Conservation (phyloP, 2,888 invertebrate species). For the Eupithecia abbreviata region DNA sequence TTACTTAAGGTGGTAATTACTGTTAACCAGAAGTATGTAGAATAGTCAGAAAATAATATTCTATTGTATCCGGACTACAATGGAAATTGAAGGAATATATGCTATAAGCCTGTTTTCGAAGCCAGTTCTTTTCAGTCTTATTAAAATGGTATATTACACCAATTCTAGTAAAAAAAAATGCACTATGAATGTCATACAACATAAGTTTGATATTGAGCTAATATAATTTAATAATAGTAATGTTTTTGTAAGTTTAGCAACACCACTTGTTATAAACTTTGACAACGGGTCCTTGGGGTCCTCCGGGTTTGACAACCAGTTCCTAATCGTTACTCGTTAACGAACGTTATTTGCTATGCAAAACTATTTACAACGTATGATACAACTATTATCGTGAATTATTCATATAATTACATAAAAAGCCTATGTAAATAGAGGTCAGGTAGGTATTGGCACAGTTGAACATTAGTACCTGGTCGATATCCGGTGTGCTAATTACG, state of each 20-base stretch:
- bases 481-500: slow-evolving; percentile 7
- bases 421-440: slow-evolving; percentile 22
- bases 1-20: slow-evolving; percentile 19
- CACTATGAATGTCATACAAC: not conserved
- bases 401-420: slow-evolving; percentile 29
- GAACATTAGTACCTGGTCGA: not conserved
- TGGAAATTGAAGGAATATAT: not conserved
- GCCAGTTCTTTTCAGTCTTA: not conserved
- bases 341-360: slow-evolving; percentile 20
- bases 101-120: not conserved
- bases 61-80: not conserved
- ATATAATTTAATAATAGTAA: not conserved
- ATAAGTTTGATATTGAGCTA: not conserved
- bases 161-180: not conserved
- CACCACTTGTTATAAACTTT: not conserved
- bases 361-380: slow-evolving; percentile 15
- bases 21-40: not conserved
- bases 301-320: slow-evolving; percentile 6
- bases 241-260: not conserved
- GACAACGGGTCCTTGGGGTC: not conserved
- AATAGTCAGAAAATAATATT: not conserved
- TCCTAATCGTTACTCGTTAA: not conserved
- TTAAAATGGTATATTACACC: not conserved
- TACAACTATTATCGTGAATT: slow-evolving; percentile 25
- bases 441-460: slow-evolving; percentile 6